Percentiles rank a stretch among this genome's conserved stretches.
Evolutionary conservation across 2,888 invertebrate genomes (phyloP).

Genomic region (Polydrusus cervinus): DNA sequence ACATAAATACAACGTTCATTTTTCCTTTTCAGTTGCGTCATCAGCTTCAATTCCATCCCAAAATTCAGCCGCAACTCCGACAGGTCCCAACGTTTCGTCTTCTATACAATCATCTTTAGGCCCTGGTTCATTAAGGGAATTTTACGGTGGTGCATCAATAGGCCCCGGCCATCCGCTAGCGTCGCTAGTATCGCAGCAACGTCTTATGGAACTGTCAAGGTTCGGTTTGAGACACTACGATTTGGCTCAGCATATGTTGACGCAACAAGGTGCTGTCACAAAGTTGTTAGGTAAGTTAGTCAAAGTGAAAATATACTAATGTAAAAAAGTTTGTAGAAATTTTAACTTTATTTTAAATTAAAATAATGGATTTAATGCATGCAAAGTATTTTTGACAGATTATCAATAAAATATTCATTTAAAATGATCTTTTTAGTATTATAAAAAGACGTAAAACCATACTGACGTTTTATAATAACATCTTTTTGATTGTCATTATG

Average conservation of each 20-base stretch:
- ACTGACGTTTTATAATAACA: too few relatives aligned
- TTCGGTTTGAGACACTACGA: slow-evolving; percentile 90
- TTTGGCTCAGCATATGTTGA: slow-evolving; percentile 91
- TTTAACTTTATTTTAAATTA: too few relatives aligned
- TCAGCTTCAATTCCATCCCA: slow-evolving; percentile 57
- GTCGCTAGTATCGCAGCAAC: slow-evolving; percentile 84
- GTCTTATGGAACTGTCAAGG: slow-evolving; percentile 87
- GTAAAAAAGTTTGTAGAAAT: neutral
- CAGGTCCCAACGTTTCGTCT: slow-evolving; percentile 70
- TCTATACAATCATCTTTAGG: slow-evolving; percentile 65
- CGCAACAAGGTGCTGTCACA: slow-evolving; percentile 93
- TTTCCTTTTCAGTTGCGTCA: slow-evolving; percentile 57
- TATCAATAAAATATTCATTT: too few relatives aligned
- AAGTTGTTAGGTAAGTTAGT: slow-evolving; percentile 87
- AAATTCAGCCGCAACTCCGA: slow-evolving; percentile 73
- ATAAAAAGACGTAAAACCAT: too few relatives aligned
- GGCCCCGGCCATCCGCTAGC: slow-evolving; percentile 78
- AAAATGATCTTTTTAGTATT: too few relatives aligned
- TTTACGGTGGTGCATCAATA: slow-evolving; percentile 63
- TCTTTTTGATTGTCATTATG: too few relatives aligned
- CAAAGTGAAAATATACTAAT: neutral
- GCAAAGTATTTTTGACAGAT: too few relatives aligned
- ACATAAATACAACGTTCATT: too few relatives aligned
- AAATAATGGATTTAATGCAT: too few relatives aligned
- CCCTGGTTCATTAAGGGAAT: slow-evolving; percentile 69